Conservation (phyloP, 2,888 invertebrate species). For the Cheilosia impressa region DNA sequence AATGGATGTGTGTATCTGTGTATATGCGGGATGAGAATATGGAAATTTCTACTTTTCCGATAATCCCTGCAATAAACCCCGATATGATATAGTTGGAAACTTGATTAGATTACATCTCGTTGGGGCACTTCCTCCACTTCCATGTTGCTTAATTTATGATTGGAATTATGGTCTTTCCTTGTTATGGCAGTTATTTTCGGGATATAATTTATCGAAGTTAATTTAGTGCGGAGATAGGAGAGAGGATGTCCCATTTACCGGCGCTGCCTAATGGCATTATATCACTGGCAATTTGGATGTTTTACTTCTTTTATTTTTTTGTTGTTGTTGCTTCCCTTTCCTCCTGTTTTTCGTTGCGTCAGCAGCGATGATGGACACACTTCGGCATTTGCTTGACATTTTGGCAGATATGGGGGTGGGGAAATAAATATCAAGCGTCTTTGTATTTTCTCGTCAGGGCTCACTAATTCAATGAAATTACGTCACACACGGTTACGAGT, state of each 20-base stretch:
- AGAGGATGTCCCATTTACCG: slow-evolving; percentile 21
- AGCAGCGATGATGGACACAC: slow-evolving; percentile 60
- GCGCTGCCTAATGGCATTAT: slow-evolving; percentile 54
- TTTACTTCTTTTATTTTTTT: slow-evolving; percentile 27
- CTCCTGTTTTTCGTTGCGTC: slow-evolving; percentile 10
- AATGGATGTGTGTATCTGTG: background rate
- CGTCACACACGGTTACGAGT: slow-evolving; percentile 62
- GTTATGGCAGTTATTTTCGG: slow-evolving; percentile 58
- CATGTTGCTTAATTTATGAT: slow-evolving; percentile 69
- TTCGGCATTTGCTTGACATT: slow-evolving; percentile 61
- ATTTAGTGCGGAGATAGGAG: slow-evolving; percentile 25
- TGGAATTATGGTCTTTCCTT: slow-evolving; percentile 61
- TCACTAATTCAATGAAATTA: slow-evolving; percentile 61
- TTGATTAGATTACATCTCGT: slow-evolving; percentile 69
- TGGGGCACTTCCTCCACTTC: slow-evolving; percentile 10
- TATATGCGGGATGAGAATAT: slow-evolving; percentile 37
- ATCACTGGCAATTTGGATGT: slow-evolving; percentile 35
- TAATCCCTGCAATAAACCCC: slow-evolving; percentile 66
- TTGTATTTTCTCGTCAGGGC: slow-evolving; percentile 17
- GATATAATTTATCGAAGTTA: slow-evolving; percentile 66
- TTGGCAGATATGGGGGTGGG: slow-evolving; percentile 9
- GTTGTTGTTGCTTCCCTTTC: background rate
- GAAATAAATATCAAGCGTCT: background rate
- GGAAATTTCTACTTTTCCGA: slow-evolving; percentile 66
- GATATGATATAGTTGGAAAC: slow-evolving; percentile 53